Evolutionary conservation across 2,113 vertebrate genomes (phyloP), one percentile per base, ranked within the genome.

Genomic region (Shinisaurus crocodilurus): DNA sequence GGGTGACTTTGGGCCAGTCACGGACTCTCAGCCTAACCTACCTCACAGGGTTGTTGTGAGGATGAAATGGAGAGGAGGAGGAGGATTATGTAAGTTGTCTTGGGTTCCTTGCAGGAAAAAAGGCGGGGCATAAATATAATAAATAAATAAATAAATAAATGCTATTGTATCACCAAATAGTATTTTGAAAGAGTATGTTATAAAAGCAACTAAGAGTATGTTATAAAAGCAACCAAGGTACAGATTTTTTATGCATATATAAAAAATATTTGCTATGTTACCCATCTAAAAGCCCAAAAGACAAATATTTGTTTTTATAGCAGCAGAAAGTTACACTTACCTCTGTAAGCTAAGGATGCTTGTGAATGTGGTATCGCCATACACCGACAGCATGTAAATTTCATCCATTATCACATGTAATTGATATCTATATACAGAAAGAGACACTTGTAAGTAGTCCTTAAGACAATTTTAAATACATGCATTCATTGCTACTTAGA

Each of bases 311-410:
- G 6, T 34, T 63, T 82, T 77, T 29, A 29, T 34, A 82, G 9
- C 15, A 82, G 12, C 29, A 87, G 4, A 50, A 83, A 84, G 40
- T 69, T 90, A 20, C 72, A 88, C 85, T 92, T 91, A 95, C 95
- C 86, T 34, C 3, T 93, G 82, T 45, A 96, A 92, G 82, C 95
- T 95, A 69, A 95, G 95, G 77, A 95, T 82, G 63, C 96, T 95
- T 83, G 93, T 95, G 91, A 96, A 96, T 72, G 87, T 88, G 80
- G 18, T 63, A 81, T 93, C 89, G 54, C 79, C 94, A 65, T 92
- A 93, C 50, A 95, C 87, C 40, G 96, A 96, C 3, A 95, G 87
- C 95, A 95, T 95, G 77, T 96, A 94, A 80, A 96, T 93, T 92
- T 96, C 95, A 95, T 96, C 95, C 89, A 95, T 80, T 82, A 95